These are phyloP conservation scores for Copsychus sechellarum DNA, from an alignment of 2,113 vertebrate genomes.

Conservation along the genomic window DNA sequence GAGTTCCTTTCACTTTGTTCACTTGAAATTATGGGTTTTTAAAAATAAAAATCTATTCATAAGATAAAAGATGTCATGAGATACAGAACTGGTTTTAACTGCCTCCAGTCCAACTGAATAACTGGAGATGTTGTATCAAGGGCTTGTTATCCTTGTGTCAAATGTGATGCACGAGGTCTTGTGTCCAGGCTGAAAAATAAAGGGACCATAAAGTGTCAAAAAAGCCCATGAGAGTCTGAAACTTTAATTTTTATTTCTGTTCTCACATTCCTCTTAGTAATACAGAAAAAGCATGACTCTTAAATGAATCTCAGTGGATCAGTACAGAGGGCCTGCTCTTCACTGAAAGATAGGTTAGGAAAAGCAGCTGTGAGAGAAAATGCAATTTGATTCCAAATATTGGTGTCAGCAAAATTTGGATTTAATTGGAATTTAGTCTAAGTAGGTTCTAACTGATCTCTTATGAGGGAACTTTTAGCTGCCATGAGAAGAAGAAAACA, in stretches of 20 bases:
- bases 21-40: background rate
- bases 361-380: background rate
- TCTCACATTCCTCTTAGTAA: background rate
- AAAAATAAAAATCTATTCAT: background rate
- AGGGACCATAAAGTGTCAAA: background rate
- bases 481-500: background rate
- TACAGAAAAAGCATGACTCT: background rate
- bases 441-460: background rate
- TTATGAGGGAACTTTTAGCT: background rate
- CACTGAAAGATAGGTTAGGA: background rate
- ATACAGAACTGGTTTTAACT: background rate
- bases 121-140: accelerated
- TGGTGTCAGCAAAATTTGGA: background rate
- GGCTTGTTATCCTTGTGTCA: background rate
- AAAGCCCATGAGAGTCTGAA: background rate
- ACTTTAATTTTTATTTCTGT: background rate
- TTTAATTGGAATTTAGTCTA: background rate
- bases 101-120: background rate
- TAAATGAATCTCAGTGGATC: background rate
- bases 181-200: background rate
- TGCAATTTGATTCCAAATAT: background rate
- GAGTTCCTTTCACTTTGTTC: background rate
- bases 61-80: background rate
- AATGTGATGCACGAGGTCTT: background rate
- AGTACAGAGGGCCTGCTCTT: accelerated